Evolutionary conservation across 2,888 invertebrate species (phyloP).

Genomic region (Oscheius myriophilus): DNA sequence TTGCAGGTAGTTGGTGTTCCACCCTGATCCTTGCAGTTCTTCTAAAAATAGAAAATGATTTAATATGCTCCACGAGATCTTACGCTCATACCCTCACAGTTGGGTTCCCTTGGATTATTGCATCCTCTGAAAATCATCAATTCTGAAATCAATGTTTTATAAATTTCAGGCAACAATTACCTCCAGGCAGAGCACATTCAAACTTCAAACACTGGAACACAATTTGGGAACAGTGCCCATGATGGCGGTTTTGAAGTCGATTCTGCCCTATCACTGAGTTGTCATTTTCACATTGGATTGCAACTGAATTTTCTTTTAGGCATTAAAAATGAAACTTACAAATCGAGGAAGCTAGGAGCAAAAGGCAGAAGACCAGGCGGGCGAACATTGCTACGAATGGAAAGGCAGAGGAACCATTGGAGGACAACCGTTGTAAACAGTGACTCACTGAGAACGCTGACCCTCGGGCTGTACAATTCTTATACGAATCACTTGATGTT

Average conservation of each 20-base stretch:
- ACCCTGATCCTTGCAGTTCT: constrained; percentile 13
- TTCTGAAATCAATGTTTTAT: constrained; percentile 5
- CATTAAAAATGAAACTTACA: not conserved
- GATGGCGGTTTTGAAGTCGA: not conserved
- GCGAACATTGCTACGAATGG: constrained; percentile 26
- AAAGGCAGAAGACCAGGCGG: not conserved
- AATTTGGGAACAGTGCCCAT: constrained; percentile 6
- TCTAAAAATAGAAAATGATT: not conserved
- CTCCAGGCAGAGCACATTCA: constrained; percentile 12
- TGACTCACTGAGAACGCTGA: constrained; percentile 13
- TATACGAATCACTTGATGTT: too few species aligned
- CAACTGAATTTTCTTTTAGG: constrained; percentile 6
- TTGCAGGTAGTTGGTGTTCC: constrained; percentile 6
- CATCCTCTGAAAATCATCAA: constrained; percentile 12
- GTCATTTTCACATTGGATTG: constrained; percentile 11
- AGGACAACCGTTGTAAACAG: constrained; percentile 21
- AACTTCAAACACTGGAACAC: constrained; percentile 27
- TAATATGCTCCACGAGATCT: not conserved
- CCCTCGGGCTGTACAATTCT: not conserved
- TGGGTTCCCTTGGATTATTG: constrained; percentile 16
- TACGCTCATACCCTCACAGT: constrained; percentile 8
- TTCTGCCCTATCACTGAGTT: not conserved
- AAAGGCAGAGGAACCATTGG: constrained; percentile 12
- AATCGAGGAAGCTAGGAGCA: constrained; percentile 4
- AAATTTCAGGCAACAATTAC: not conserved